phyloP scores from a whole-genome alignment of 2,113 vertebrate species.

The Centropus unirufus region DNA sequence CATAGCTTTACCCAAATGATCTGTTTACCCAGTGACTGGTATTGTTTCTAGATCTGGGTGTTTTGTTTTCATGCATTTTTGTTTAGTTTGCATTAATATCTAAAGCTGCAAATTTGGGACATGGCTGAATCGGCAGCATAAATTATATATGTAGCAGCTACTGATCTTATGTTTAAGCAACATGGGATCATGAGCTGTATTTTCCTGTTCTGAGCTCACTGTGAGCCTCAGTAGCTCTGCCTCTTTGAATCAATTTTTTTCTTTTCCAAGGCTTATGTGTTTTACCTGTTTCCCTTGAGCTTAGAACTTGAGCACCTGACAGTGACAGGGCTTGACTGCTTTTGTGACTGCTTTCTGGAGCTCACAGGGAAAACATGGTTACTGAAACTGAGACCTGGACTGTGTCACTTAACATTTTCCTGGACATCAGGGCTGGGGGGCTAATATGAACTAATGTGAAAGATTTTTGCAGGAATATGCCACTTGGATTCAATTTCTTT shows the following conservation, averaged over 20 bases:
- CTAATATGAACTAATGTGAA: not conserved
- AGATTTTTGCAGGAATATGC: not conserved
- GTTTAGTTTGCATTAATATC: not conserved
- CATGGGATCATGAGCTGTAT: not conserved
- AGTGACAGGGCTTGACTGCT: not conserved
- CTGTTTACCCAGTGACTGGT: not conserved
- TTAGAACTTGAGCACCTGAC: not conserved
- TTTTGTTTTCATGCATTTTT: not conserved
- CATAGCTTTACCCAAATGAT: not conserved
- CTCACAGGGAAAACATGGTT: not conserved
- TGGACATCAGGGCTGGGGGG: not conserved
- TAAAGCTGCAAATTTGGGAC: not conserved
- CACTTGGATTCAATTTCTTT: not conserved
- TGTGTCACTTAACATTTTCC: not conserved
- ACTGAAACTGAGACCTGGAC: not conserved
- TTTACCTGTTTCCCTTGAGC: not conserved
- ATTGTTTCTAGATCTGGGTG: not conserved
- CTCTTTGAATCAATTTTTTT: not conserved
- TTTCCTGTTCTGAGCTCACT: not conserved
- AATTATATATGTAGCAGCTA: not conserved
- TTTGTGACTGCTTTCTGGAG: not conserved
- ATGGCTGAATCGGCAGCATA: not conserved
- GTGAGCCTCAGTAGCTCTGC: not conserved
- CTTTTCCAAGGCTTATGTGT: not conserved
- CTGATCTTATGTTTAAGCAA: not conserved